A percentile compares a stretch with the other conserved stretches of the same genome.
These are phyloP conservation scores for Brevimyrus niger DNA, from an alignment of 2,113 vertebrate genomes.

Conservation along the genomic window DNA sequence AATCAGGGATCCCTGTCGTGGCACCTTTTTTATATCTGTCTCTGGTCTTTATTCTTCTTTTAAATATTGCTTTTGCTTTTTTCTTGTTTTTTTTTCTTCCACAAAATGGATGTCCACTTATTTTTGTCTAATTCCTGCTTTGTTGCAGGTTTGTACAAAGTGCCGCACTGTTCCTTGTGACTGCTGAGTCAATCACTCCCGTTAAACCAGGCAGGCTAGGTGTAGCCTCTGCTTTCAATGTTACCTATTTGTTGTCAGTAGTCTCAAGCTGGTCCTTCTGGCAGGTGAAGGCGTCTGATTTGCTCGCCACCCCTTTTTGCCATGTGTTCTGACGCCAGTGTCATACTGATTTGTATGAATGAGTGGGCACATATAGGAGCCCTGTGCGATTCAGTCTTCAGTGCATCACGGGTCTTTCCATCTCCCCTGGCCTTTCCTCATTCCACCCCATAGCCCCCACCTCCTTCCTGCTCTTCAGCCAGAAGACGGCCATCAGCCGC, in stretches of 20 bases:
- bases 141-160: not conserved
- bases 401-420: not conserved
- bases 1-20: not conserved
- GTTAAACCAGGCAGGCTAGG: not conserved
- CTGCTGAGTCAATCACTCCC: not conserved
- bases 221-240: not conserved
- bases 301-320: not conserved
- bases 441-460: constrained; percentile 70
- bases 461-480: constrained; percentile 92
- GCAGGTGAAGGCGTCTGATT: not conserved
- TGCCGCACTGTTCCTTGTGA: not conserved
- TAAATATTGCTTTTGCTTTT: not conserved
- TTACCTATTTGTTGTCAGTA: not conserved
- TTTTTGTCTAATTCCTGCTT: not conserved
- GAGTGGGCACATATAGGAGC: not conserved
- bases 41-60: not conserved
- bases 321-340: not conserved
- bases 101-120: not conserved
- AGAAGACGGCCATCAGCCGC: constrained; percentile 90
- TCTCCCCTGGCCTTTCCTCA: not conserved
- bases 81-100: not conserved
- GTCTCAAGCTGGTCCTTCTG: not conserved
- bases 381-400: not conserved
- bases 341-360: not conserved
- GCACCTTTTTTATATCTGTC: not conserved